Evolutionary conservation across 2,113 vertebrate genomes (phyloP), one percentile per base, ranked within the genome.

Genomic region (Acinonyx jubatus): DNA sequence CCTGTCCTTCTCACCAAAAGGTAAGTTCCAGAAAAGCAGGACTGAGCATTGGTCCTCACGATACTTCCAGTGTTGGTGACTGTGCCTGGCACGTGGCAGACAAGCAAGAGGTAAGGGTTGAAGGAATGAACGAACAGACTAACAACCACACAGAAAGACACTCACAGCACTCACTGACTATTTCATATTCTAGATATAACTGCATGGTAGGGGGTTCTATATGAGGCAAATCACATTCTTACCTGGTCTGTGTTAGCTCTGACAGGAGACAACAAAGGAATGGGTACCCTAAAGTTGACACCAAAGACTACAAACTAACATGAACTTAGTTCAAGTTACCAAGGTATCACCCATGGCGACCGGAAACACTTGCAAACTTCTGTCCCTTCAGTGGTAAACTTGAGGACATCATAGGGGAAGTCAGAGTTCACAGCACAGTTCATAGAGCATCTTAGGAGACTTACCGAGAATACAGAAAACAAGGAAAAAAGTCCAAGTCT

Each of bases 381-480:
- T 48, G 66, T 36, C n/a, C 38, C 55, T 71, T 36, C 8, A 5
- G 55, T 66, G 63, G 13, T 18, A 55, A 87, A 69, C 12, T 16
- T 4, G 6, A 69, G 50, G 27, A 27, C 21, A 31, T 18, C 1
- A 9, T 12, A 1, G 33, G 66, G 18, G 5, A 78, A 23, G 16
- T 23, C 50, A 27, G 38, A 73, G 48, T 31, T 86, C 83, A 29
- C 68, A 21, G 31, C 6, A 7, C 4, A 15, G 31, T 33, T 57
- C 57, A 48, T 1, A 0, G 1, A 66, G 48, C 48, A 95, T 95
- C 45, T 63, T n/a, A 38, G 63, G 63, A 94, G 48, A 88, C n/a
- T 31, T 16, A 85, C 48, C 71, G 69, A 78, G 57, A 97, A 71
- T 52, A 91, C 94, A 92, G 97, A 81, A 93, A 94, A 89, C 7